Conservation (phyloP, 2,113 vertebrate species). For the Peromyscus leucopus region DNA sequence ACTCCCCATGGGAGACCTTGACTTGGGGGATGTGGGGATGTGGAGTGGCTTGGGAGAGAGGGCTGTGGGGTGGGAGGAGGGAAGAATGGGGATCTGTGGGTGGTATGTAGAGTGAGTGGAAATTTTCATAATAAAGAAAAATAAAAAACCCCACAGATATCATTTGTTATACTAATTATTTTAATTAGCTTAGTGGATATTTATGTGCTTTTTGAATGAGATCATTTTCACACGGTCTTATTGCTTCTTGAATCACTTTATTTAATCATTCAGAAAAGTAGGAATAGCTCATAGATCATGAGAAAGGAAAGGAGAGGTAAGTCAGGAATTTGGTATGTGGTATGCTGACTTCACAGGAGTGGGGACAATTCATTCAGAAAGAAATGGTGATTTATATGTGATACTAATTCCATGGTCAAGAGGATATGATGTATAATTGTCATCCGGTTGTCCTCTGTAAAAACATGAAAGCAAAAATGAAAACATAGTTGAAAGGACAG, state of each 20-base stretch:
- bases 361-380: neutral
- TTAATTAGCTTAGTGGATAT: neutral
- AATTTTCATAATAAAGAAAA: no score
- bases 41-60: no score
- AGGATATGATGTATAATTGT: neutral
- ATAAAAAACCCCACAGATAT: neutral
- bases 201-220: neutral
- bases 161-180: neutral
- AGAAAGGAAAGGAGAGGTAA: neutral
- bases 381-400: neutral
- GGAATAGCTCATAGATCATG: neutral
- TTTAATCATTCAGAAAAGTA: neutral
- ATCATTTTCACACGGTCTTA: neutral
- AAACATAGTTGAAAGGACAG: no score
- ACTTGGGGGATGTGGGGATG: no score
- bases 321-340: neutral
- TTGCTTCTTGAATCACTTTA: neutral
- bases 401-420: neutral
- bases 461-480: neutral
- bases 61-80: no score
- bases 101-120: no score
- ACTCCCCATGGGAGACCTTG: no score
- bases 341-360: neutral
- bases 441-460: neutral
- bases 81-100: no score